Conservation (phyloP, 2,888 invertebrate genomes). For the Busseola fusca region DNA sequence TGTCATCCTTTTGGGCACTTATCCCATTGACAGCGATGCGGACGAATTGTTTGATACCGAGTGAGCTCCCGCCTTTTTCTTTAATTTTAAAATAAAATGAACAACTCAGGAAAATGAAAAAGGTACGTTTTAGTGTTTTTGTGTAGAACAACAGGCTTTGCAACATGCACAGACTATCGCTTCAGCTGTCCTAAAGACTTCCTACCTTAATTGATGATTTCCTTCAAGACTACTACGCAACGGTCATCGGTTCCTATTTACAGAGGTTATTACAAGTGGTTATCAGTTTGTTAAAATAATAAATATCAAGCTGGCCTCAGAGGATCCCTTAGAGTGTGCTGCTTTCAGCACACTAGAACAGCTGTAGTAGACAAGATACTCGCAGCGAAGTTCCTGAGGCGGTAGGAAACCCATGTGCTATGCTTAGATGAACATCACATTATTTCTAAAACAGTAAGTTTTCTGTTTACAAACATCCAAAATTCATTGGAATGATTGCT, state of each 20-base stretch:
- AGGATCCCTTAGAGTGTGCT: slow-evolving; percentile 93
- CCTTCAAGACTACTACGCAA: not conserved
- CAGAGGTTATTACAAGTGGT: too few relatives aligned
- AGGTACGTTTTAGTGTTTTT: not conserved
- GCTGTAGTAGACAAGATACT: slow-evolving; percentile 94
- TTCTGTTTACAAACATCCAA: slow-evolving; percentile 24
- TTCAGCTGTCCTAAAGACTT: not conserved
- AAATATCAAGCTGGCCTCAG: slow-evolving; percentile 86
- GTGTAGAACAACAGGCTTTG: not conserved
- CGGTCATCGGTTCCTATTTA: not conserved
- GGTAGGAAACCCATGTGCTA: slow-evolving; percentile 94
- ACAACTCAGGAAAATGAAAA: not conserved
- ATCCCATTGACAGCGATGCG: too few relatives aligned
- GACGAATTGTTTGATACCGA: too few relatives aligned
- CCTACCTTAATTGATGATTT: not conserved
- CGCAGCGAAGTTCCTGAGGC: slow-evolving; percentile 92
- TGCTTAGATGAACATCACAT: slow-evolving; percentile 91
- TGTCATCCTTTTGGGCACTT: too few relatives aligned
- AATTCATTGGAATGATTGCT: slow-evolving; percentile 2
- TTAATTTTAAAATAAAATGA: too few relatives aligned
- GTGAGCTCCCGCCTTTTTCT: too few relatives aligned
- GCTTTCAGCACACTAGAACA: slow-evolving; percentile 93
- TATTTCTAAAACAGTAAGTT: slow-evolving; percentile 91
- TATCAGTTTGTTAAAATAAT: too few relatives aligned
- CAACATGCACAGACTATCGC: not conserved